These are phyloP conservation scores for Vanessa cardui DNA, from an alignment of 2,888 invertebrate species.

Conservation along the genomic window DNA sequence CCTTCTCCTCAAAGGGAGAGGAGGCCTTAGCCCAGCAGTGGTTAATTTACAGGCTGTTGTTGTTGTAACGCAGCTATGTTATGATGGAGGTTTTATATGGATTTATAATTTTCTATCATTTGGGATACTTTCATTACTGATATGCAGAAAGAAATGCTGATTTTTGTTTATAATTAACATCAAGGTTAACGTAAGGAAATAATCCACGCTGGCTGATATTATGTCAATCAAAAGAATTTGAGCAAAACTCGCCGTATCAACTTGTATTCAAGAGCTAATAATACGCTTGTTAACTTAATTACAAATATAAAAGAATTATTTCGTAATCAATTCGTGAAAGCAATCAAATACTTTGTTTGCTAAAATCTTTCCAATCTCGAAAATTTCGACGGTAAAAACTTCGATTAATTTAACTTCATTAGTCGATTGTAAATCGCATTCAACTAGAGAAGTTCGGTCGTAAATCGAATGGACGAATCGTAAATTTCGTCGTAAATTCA, in stretches of 20 bases:
- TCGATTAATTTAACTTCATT: slow-evolving; percentile 41
- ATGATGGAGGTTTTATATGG: too few relatives aligned
- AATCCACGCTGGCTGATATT: too few relatives aligned
- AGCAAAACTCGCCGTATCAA: not conserved
- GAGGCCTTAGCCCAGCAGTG: too few relatives aligned
- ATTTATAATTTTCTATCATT: not conserved
- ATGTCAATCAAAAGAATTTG: too few relatives aligned
- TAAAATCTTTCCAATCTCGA: slow-evolving; percentile 26
- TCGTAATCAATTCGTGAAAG: not conserved
- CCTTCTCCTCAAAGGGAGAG: too few relatives aligned
- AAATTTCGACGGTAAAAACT: slow-evolving; percentile 38
- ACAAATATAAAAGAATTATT: not conserved
- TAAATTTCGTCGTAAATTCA: slow-evolving; percentile 36
- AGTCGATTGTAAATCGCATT: slow-evolving; percentile 43
- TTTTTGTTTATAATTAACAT: too few relatives aligned
- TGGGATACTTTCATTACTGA: too few relatives aligned
- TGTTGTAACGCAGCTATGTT: too few relatives aligned
- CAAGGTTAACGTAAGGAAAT: too few relatives aligned
- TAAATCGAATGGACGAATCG: slow-evolving; percentile 35
- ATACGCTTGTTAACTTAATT: not conserved
- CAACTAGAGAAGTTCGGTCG: slow-evolving; percentile 38
- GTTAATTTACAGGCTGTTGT: too few relatives aligned
- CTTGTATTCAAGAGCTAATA: not conserved
- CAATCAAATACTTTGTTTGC: slow-evolving; percentile 25
- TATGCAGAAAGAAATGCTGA: too few relatives aligned